Conservation (phyloP, 2,888 invertebrate genomes). For the Xestia rhomboidea region DNA sequence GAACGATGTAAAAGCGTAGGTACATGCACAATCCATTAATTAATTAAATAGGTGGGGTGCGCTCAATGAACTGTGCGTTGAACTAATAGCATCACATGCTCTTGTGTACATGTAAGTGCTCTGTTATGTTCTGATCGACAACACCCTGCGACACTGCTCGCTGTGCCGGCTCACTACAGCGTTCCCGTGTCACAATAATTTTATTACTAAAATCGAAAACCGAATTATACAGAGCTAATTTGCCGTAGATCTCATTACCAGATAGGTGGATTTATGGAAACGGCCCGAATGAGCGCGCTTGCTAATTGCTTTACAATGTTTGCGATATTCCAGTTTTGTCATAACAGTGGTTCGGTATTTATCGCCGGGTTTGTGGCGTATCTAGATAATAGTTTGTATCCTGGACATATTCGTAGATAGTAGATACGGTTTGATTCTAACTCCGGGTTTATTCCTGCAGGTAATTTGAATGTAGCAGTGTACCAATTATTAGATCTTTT, state of each 20-base stretch:
- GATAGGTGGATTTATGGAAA: conserved; percentile 73
- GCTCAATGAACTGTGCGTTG: conserved; percentile 37
- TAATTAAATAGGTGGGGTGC: conserved; percentile 20
- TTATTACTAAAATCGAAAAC: conserved; percentile 68
- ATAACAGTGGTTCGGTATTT: conserved; percentile 43
- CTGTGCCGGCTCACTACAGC: conserved; percentile 10
- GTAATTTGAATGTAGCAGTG: not conserved
- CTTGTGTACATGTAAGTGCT: conserved; percentile 54
- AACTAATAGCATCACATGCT: conserved; percentile 32
- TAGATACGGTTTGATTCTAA: conserved; percentile 23
- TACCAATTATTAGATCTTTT: not conserved
- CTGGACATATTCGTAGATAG: conserved; percentile 36
- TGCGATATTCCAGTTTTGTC: conserved; percentile 62
- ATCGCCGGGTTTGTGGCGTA: conserved; percentile 34
- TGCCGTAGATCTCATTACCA: conserved; percentile 74
- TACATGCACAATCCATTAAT: conserved; percentile 12
- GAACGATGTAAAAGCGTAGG: not conserved
- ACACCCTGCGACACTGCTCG: not conserved
- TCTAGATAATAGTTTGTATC: conserved; percentile 55
- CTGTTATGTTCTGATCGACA: conserved; percentile 45
- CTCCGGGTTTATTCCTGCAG: not conserved
- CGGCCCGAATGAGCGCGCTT: conserved; percentile 64
- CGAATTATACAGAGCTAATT: conserved; percentile 73
- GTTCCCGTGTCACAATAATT: conserved; percentile 63
- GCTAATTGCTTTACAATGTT: conserved; percentile 72